Percentiles rank a stretch among this genome's conserved stretches.
Conservation (phyloP, 2,888 invertebrate species). For the Amphipyra tragopoginis region DNA sequence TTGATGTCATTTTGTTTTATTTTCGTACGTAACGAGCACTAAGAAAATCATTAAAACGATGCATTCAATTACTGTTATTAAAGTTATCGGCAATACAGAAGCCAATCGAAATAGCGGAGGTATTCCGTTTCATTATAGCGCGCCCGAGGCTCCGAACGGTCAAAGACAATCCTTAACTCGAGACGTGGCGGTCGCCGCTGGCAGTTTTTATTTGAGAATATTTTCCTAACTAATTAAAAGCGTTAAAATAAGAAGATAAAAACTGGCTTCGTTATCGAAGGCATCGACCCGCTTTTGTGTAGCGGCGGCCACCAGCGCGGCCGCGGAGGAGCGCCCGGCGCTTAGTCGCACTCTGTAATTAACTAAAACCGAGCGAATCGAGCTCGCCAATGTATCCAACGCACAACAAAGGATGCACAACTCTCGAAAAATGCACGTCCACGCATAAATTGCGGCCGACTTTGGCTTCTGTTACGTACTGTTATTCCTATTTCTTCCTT, state of each 20-base stretch:
- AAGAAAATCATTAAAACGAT: slow-evolving; percentile 74
- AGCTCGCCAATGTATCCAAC: slow-evolving; percentile 64
- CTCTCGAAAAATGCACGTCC: slow-evolving; percentile 75
- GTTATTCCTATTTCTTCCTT: slow-evolving; percentile 48
- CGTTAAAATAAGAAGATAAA: slow-evolving; percentile 89
- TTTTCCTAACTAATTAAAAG: slow-evolving; percentile 90
- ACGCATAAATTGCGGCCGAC: slow-evolving; percentile 66
- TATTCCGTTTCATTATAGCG: slow-evolving; percentile 77
- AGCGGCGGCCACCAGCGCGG: slow-evolving; percentile 84
- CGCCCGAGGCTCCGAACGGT: slow-evolving; percentile 78
- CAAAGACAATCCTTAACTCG: slow-evolving; percentile 83
- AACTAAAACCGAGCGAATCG: slow-evolving; percentile 82
- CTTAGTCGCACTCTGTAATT: slow-evolving; percentile 84
- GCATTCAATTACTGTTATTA: slow-evolving; percentile 77
- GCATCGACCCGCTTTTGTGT: slow-evolving; percentile 88
- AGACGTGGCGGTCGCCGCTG: slow-evolving; percentile 75
- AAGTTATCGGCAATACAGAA: slow-evolving; percentile 82
- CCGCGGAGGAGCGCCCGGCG: slow-evolving; percentile 70
- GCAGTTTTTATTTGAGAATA: slow-evolving; percentile 88
- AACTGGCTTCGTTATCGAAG: slow-evolving; percentile 88
- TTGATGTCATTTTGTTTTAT: slow-evolving; percentile 59
- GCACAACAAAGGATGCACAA: slow-evolving; percentile 75
- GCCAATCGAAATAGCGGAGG: slow-evolving; percentile 81
- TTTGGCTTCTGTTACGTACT: slow-evolving; percentile 57
- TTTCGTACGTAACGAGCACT: slow-evolving; percentile 59